Base-by-base conservation (phyloP, 2,888 invertebrate species). In the Crocallis elinguaria region DNA sequence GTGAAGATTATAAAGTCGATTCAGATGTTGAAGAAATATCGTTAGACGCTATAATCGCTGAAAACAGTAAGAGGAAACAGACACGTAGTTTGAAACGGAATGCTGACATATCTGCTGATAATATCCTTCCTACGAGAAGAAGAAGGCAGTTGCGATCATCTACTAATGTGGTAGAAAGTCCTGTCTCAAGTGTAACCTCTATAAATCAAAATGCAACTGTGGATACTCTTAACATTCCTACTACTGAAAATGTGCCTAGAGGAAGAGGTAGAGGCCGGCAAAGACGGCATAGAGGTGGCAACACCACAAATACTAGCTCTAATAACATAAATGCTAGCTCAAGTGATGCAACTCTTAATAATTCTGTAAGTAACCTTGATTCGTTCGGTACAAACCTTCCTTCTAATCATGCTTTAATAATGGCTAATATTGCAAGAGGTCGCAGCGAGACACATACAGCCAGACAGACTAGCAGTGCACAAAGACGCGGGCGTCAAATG, bases 1-100 rank as follows among this genome's bases (percentile, higher is more conserved):
- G 35, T 11, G 44, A 53, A 42, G 29, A 41, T 5, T 44, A 44
- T 6, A 46, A 49, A 11, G 30, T 43, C 17, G 52, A 54, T 9
- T 55, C 49, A 11, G 55, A 51, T 13, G 21, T 1, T 2, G 77
- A 75, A 14, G 75, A 76, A n/a, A 57, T 62, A 27, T 48, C 68
- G 3, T 37, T 76, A 35, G 78, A 76, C 23, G 52, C 64, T 1
- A 75, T 77, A 14, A 75, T 75, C 46, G 73, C 75, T 0, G 57
- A 62, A 0, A 68, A 75, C 23, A 19, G 35, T 12, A 54, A 48
- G 32, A 51, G 51, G 16, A 27, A 8, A 19, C n/a, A 12, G 6
- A 27, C 39, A 8, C 52, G 33, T 4, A 41, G 17, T 12, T 48
- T 38, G 6, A 50, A 56, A 9, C 49, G 44, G 1, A 21, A 32